Conservation (phyloP, 2,797 vertebrate species). For the Parambassis ranga region DNA sequence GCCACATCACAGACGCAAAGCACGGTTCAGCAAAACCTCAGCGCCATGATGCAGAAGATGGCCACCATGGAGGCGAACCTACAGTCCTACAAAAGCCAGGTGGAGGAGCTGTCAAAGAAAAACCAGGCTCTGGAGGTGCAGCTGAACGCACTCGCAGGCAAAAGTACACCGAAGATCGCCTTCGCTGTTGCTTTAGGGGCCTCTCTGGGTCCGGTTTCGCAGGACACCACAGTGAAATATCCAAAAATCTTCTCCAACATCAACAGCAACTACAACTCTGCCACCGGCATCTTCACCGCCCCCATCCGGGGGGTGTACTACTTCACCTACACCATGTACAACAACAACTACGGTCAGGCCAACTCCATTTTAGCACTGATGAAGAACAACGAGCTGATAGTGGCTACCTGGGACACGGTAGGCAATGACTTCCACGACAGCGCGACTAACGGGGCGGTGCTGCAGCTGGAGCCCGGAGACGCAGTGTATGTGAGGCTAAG, state of each 20-base stretch:
- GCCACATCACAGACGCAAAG: not conserved
- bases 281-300: slow-evolving; percentile 11
- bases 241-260: slow-evolving; percentile 7
- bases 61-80: not conserved
- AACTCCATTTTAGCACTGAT: slow-evolving; percentile 16
- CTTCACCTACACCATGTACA: slow-evolving; percentile 23
- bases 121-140: not conserved
- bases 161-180: not conserved
- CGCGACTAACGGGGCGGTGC: not conserved
- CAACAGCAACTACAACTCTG: not conserved
- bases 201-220: not conserved
- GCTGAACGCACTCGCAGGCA: not conserved
- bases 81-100: not conserved
- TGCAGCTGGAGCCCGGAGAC: slow-evolving; percentile 19
- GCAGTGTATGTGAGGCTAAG: slow-evolving; percentile 14
- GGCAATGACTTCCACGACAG: not conserved
- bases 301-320: slow-evolving; percentile 2
- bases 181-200: slow-evolving; percentile 5
- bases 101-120: not conserved
- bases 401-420: not conserved
- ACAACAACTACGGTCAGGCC: not conserved
- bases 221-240: not conserved
- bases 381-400: slow-evolving; percentile 4
- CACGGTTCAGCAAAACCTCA: not conserved
- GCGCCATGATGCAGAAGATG: slow-evolving; percentile 1